Percentiles rank a stretch among this genome's conserved stretches.
Evolutionary conservation across 2,888 invertebrate genomes (phyloP).

Genomic region (Merodon equestris): DNA sequence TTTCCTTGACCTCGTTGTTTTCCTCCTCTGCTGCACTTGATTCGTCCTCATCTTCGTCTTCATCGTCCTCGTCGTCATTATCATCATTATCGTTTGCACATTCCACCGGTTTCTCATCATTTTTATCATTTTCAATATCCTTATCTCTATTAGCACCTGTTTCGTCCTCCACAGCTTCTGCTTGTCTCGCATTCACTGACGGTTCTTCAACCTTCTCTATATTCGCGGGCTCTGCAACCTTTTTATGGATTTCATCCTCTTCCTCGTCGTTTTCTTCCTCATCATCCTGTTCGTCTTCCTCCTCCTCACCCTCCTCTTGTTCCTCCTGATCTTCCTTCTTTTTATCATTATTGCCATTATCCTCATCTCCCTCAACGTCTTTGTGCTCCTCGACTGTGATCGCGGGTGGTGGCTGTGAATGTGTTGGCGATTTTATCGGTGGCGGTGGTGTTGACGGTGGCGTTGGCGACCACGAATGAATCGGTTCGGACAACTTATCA

Average conservation of each 20-base stretch:
- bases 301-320: conserved; percentile 18
- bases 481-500: conserved; percentile 59
- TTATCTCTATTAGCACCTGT: conserved; percentile 28
- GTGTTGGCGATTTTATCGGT: conserved; percentile 70
- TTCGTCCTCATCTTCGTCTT: conserved; percentile 43
- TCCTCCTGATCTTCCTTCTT: conserved; percentile 34
- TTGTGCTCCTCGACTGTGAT: conserved; percentile 68
- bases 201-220: too few species aligned
- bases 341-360: not conserved
- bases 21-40: conserved; percentile 32
- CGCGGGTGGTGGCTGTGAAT: conserved; percentile 73
- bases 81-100: conserved; percentile 34
- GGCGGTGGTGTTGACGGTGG: conserved; percentile 58
- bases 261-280: conserved; percentile 13
- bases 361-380: conserved; percentile 69
- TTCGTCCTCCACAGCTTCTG: conserved; percentile 16
- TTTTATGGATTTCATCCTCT: too few species aligned
- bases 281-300: conserved; percentile 17
- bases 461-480: conserved; percentile 65
- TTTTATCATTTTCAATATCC: conserved; percentile 30
- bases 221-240: too few species aligned
- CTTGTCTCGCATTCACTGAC: not conserved
- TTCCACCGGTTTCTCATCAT: conserved; percentile 30
- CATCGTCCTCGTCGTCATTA: conserved; percentile 11
- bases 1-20: conserved; percentile 21